A percentile compares a stretch with the other conserved stretches of the same genome.
These are phyloP conservation scores for Gymnodraco acuticeps DNA, from an alignment of 2,797 vertebrate genomes.

Conservation along the genomic window DNA sequence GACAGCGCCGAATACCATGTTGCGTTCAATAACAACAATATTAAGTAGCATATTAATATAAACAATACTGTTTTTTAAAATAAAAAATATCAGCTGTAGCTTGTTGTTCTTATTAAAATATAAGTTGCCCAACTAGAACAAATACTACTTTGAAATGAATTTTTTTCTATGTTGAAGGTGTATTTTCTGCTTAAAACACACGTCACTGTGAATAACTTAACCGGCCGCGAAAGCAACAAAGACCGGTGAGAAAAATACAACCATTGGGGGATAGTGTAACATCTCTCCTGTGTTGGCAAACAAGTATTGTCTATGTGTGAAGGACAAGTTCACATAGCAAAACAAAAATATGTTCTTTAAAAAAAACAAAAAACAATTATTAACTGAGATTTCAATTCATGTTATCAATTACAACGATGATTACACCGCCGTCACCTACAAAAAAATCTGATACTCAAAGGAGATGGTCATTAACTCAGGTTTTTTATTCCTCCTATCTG, in stretches of 20 bases:
- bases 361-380: background rate
- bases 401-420: constrained; percentile 51
- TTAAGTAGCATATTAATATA: constrained; percentile 11
- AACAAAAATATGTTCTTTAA: background rate
- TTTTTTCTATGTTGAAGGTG: background rate
- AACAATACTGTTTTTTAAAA: background rate
- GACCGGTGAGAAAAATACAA: constrained; percentile 59
- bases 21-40: background rate
- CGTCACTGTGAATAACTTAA: background rate
- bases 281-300: constrained; percentile 48
- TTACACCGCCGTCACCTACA: constrained; percentile 50
- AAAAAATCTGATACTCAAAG: constrained; percentile 72
- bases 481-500: constrained; percentile 86
- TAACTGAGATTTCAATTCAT: constrained; percentile 14
- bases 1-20: background rate
- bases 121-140: background rate
- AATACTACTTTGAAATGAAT: background rate
- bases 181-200: background rate
- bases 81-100: too few species aligned
- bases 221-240: constrained; percentile 69
- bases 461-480: constrained; percentile 81
- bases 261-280: constrained; percentile 54
- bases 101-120: background rate
- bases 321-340: constrained; percentile 43
- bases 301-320: constrained; percentile 31